Evolutionary conservation across 37 sponge, comb jelly and placozoan genomes (phyloP).

Genomic region (Spongilla lacustris): DNA sequence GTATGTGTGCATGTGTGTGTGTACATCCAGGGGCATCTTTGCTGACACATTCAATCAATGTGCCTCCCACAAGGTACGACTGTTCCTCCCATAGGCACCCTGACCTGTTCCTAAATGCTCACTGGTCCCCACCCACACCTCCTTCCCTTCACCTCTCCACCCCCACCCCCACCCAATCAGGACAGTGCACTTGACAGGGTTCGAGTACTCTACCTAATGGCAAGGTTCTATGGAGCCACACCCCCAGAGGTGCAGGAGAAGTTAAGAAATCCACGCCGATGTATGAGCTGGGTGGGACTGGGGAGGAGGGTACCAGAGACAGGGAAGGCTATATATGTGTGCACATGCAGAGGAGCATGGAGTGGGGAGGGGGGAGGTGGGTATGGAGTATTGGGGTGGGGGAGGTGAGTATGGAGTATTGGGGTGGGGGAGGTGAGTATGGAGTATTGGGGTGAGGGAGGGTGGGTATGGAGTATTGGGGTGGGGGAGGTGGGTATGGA

Average conservation of each 20-base stretch:
- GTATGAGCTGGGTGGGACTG: slow-evolving; percentile 4
- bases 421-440: neutral
- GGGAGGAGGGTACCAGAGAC: neutral
- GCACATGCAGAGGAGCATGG: too few relatives aligned
- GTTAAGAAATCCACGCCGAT: slow-evolving; percentile 50
- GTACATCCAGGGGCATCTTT: slow-evolving; percentile 28
- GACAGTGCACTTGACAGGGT: slow-evolving; percentile 47
- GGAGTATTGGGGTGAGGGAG: neutral
- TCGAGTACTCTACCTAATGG: slow-evolving; percentile 54
- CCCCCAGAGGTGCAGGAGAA: slow-evolving; percentile 2
- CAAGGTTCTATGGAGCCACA: slow-evolving; percentile 36
- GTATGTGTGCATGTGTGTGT: neutral
- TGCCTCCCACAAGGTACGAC: slow-evolving; percentile 55
- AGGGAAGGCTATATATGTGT: too few relatives aligned
- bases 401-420: too few relatives aligned
- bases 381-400: too few relatives aligned
- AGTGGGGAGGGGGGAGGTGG: too few relatives aligned
- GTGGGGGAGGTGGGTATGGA: too few relatives aligned
- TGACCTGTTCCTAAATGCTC: neutral
- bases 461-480: too few relatives aligned
- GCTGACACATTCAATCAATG: slow-evolving; percentile 48
- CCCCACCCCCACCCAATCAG: slow-evolving; percentile 1
- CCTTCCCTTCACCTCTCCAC: neutral
- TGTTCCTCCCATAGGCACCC: neutral
- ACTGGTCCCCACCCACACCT: neutral